phyloP scores from a whole-genome alignment of 2,888 invertebrate species.

The Latheticus oryzae region DNA sequence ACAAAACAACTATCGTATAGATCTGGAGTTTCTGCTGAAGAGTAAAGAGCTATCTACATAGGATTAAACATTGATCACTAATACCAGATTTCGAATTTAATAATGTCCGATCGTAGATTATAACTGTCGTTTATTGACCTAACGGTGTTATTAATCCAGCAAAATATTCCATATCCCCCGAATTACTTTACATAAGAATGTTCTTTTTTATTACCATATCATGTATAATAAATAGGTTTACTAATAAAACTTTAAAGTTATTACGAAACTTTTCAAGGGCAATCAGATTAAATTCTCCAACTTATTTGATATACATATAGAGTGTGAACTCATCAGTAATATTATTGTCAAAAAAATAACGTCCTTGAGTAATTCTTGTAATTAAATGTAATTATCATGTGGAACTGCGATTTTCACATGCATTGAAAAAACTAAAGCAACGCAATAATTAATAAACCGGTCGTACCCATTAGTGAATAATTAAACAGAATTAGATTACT shows the following conservation, averaged over 20 bases:
- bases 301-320: slow-evolving; percentile 1
- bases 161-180: slow-evolving; percentile 16
- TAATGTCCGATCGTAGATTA: slow-evolving; percentile 12
- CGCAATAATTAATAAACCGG: slow-evolving; percentile 23
- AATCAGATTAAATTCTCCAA: slow-evolving; percentile 19
- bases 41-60: slow-evolving; percentile 7
- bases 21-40: too few species aligned
- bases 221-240: slow-evolving; percentile 26
- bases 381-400: slow-evolving; percentile 8
- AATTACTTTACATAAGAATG: slow-evolving; percentile 26
- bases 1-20: slow-evolving; percentile 15
- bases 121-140: slow-evolving; percentile 27
- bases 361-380: slow-evolving; percentile 9
- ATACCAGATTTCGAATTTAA: slow-evolving; percentile 18
- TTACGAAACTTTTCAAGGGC: slow-evolving; percentile 25
- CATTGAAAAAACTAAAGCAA: slow-evolving; percentile 14
- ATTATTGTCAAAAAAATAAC: slow-evolving; percentile 1
- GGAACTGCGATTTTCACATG: slow-evolving; percentile 5
- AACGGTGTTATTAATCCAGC: slow-evolving; percentile 17
- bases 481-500: slow-evolving; percentile 25
- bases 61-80: slow-evolving; percentile 22
- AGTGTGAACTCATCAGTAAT: slow-evolving; percentile 2
- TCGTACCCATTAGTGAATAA: slow-evolving; percentile 24
- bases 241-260: slow-evolving; percentile 17
- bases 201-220: slow-evolving; percentile 23